Evolutionary conservation across 2,888 invertebrate genomes (phyloP).

Genomic region (Hydraecia micacea): DNA sequence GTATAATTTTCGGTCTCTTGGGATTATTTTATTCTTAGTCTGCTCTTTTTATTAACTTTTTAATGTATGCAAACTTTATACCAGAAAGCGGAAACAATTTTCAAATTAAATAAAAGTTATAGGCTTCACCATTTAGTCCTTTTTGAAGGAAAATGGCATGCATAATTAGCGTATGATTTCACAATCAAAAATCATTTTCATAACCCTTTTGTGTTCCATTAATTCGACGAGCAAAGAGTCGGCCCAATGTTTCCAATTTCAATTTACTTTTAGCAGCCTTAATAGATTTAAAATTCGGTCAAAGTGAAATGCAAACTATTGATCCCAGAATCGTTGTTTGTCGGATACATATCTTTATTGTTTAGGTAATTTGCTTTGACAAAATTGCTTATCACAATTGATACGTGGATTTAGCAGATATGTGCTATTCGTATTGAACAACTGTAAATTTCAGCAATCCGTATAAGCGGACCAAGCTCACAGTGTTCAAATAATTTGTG

Average conservation of each 20-base stretch:
- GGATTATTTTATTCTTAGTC: background rate
- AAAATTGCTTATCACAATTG: background rate
- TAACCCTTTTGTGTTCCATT: conserved; percentile 63
- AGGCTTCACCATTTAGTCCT: no score
- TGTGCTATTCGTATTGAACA: conserved; percentile 3
- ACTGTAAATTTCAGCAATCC: background rate
- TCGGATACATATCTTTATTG: background rate
- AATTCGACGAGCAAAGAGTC: conserved; percentile 59
- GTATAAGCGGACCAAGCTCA: background rate
- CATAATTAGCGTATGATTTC: conserved; percentile 42
- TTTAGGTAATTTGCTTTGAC: background rate
- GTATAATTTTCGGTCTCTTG: background rate
- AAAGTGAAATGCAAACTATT: background rate
- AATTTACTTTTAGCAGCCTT: conserved; percentile 48
- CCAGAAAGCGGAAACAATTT: background rate
- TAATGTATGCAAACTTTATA: background rate
- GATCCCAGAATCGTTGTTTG: background rate
- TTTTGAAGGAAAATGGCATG: background rate
- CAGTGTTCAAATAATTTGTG: background rate
- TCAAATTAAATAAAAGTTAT: background rate
- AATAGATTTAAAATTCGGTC: background rate
- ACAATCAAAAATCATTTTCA: conserved; percentile 60
- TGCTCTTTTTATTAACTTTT: background rate
- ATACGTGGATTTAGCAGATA: background rate
- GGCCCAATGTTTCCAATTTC: conserved; percentile 60